Base-by-base conservation (phyloP, 2,888 invertebrate genomes). In the Drosophila paramelanica region DNA sequence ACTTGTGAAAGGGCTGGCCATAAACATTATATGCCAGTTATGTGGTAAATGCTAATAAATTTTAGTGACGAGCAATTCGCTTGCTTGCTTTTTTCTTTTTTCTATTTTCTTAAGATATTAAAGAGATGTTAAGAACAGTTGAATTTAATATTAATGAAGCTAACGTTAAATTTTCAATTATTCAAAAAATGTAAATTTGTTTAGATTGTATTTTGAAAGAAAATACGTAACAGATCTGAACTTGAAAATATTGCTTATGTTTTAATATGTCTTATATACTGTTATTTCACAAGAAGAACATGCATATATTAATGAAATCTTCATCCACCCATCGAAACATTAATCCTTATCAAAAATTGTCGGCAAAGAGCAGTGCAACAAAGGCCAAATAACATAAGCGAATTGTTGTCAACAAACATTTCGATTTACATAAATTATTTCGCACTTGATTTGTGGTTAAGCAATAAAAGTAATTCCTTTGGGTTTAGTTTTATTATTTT, bases 371-470 rank as follows among this genome's bases (percentile, higher is more conserved):
- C 38, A 5, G 6, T n/a, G 2, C 13, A 10, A 20, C 10, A 33
- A 33, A 11, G 11, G 7, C 10, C 11, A 31, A 42, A 39, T 10
- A 14, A n/a, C 6, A 20, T 42, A n/a, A 42, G 20, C 20, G n/a
- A 41, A 33, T 41, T 20, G 11, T 1, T 20, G 33, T 23, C 20
- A 53, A 46, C 36, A 56, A 36, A 47, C 38, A 56, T 38, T 17
- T 14, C 25, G 47, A 39, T 39, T 47, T 38, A 56, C 23, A 46
- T 36, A 47, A 47, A 56, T 56, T 46, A 50, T 85, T 84, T 46
- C 56, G 38, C 77, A 92, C 92, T 25, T 56, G 14, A 56, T 45
- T 56, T 46, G 47, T 17, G 56, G 56, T 14, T 36, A 47, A 13
- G 14, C 91, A 56, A 38, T 38, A 25, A 47, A n/a, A 11, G 27